Conservation (phyloP, 2,797 vertebrate genomes). For the Sardinella longiceps region DNA sequence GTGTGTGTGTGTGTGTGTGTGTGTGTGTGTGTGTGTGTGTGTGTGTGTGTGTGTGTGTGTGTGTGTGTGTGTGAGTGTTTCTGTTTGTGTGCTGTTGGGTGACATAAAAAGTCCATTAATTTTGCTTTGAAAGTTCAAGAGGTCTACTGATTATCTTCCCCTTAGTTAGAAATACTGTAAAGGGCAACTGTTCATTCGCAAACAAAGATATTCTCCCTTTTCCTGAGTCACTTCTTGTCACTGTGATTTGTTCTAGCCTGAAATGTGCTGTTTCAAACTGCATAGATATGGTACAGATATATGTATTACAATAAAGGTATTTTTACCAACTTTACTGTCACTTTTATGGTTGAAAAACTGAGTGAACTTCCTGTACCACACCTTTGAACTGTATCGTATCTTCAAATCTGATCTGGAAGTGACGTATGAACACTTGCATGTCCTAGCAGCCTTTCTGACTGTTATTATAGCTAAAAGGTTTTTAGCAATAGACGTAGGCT, state of each 20-base stretch:
- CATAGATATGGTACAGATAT: neutral
- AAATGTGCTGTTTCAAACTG: too few species aligned
- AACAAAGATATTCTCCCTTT: neutral
- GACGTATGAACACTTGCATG: too few species aligned
- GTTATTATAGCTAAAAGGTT: too few species aligned
- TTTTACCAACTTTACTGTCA: too few species aligned
- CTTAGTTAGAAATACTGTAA: neutral
- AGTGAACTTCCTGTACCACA: too few species aligned
- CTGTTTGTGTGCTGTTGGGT: neutral
- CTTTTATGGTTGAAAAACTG: too few species aligned
- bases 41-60: neutral
- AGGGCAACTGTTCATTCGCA: neutral
- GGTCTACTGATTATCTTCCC: neutral
- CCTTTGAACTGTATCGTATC: too few species aligned
- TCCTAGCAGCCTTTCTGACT: too few species aligned
- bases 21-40: neutral
- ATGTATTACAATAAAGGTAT: too few species aligned
- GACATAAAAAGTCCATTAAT: neutral
- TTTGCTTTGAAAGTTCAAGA: neutral
- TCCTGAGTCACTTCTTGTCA: neutral
- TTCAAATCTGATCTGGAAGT: too few species aligned
- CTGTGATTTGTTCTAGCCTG: too few species aligned
- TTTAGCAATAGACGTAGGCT: too few species aligned
- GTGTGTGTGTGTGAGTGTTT: neutral
- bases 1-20: conserved; percentile 3